Evolutionary conservation across 2,888 invertebrate genomes (phyloP).

Genomic region (Platyscelio sp.): DNA sequence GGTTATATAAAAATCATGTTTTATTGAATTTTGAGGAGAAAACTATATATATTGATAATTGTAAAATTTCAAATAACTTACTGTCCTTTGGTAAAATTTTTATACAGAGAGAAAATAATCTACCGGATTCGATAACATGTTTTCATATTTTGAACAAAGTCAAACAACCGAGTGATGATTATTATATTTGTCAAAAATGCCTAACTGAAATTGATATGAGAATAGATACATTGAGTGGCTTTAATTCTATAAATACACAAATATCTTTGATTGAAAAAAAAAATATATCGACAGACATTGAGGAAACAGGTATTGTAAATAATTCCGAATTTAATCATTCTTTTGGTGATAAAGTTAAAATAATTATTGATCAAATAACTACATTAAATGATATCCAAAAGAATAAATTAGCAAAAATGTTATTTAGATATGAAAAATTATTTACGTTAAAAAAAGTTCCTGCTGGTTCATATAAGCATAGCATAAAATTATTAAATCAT

Average conservation of each 20-base stretch:
- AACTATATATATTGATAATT: neutral
- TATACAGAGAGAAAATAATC: neutral
- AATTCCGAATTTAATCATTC: neutral
- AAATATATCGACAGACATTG: neutral
- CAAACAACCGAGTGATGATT: too few relatives aligned
- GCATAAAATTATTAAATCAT: conserved; percentile 69
- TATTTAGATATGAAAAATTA: conserved; percentile 7
- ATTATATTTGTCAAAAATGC: neutral
- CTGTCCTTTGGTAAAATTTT: conserved; percentile 1
- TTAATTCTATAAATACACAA: neutral
- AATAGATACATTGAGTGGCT: neutral
- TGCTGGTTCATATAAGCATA: conserved; percentile 59
- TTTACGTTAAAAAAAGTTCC: conserved; percentile 11
- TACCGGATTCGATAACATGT: neutral
- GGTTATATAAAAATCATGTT: conserved; percentile 10
- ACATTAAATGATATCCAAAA: neutral
- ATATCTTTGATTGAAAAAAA: neutral
- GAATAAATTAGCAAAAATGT: neutral
- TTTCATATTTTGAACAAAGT: neutral
- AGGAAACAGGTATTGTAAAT: neutral
- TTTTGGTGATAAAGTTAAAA: conserved; percentile 6
- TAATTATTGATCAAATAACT: neutral
- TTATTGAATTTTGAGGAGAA: neutral
- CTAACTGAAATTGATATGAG: neutral
- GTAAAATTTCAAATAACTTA: neutral